phyloP scores from a whole-genome alignment of 2,888 invertebrate genomes.

The Pelosia muscerda region DNA sequence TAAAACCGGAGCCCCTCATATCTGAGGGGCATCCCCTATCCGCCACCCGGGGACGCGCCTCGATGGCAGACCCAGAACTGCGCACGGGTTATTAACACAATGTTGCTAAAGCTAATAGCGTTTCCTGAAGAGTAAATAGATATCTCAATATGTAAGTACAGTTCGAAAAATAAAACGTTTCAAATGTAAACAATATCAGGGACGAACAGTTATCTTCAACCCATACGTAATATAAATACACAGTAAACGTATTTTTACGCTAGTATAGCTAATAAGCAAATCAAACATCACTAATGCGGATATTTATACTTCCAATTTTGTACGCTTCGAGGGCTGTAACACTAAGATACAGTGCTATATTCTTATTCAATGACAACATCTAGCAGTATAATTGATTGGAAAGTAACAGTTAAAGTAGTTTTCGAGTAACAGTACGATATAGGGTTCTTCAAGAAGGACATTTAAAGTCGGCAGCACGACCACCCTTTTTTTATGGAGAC shows the following conservation, averaged over 20 bases:
- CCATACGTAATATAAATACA: constrained; percentile 9
- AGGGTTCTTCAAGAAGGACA: not conserved
- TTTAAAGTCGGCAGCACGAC: too few species aligned
- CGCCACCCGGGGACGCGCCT: too few species aligned
- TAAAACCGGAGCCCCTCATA: too few species aligned
- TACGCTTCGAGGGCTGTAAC: not conserved
- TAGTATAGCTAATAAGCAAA: constrained; percentile 25
- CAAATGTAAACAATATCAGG: constrained; percentile 13
- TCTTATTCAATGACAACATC: too few species aligned
- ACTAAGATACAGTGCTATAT: too few species aligned
- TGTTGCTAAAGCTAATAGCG: not conserved
- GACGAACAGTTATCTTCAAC: constrained; percentile 12
- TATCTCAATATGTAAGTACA: not conserved
- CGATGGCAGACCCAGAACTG: too few species aligned
- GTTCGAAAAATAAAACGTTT: not conserved
- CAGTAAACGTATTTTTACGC: constrained; percentile 19
- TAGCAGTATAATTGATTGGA: too few species aligned
- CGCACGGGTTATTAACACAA: not conserved
- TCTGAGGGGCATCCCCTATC: too few species aligned
- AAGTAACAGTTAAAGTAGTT: too few species aligned
- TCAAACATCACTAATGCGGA: constrained; percentile 41
- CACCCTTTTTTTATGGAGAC: too few species aligned
- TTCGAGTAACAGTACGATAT: too few species aligned
- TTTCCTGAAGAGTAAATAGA: not conserved
- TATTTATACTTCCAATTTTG: constrained; percentile 33